Evolutionary conservation across 2,113 vertebrate species (phyloP), one percentile per base, ranked within the genome.

Genomic region (Junco hyemalis): DNA sequence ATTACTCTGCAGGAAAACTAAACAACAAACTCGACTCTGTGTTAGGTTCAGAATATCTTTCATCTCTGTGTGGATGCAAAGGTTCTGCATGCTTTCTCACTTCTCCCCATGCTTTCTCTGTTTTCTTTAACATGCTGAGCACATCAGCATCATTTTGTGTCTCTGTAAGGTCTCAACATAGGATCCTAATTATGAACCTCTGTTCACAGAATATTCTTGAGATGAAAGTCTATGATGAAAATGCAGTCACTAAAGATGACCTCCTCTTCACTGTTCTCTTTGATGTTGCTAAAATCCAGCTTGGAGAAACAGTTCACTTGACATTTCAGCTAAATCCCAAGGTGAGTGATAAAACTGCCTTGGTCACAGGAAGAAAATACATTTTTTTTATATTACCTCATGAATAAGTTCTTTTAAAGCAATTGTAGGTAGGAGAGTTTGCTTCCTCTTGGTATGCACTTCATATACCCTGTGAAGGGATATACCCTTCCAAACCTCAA

Each of bases 191-290:
- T 38, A 31, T 69, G 25, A 53, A 36, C 11, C 13, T 88, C 18
- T 92, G 21, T 92, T 88, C 91, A 48, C 94, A 98, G 98, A 98
- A 98, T 45, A 59, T 98, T 95, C 96, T 98, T 70, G 97, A 98
- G 59, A 61, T 98, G 53, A 97, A 89, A 40, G 11, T 98, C 84
- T 97, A 95, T 40, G 97, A 98, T 53, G 97, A 98, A 90, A 97
- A 98, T 48, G 44, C 48, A 45, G 14, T 92, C 42, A 92, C 92
- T 4, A 73, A 89, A 72, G 98, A 98, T 42, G 96, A 97, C 6
- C 82, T 91, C 29, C 97, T 97, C 56, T 98, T 95, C 92, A 97
- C 94, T 40, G 38, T 98, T 73, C 92, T 96, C 71, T 98, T 96
- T 72, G 98, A 98, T 26, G 17, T 97, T 90, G 96, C 97, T 79